Base-by-base conservation (phyloP, 2,888 invertebrate species). In the Timema cristinae region DNA sequence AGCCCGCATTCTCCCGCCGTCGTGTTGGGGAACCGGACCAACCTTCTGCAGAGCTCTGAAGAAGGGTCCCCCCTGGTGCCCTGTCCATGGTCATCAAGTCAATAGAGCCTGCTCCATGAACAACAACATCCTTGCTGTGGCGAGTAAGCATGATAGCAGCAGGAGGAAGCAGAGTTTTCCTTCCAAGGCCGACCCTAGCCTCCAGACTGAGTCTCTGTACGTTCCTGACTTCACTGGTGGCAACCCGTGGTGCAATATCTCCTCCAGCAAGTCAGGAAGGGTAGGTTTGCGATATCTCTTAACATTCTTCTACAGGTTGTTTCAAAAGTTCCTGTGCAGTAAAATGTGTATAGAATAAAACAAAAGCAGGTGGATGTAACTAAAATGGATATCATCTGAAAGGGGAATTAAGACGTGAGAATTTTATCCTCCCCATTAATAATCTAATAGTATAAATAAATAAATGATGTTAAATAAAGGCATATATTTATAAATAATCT, bases 111-210 rank as follows among this genome's bases (percentile, higher is more conserved):
- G n/a, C 59, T 16, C 52, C 66, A 10, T 52, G 13, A 16, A 69
- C 70, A 59, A 68, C 54, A 49, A 48, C 50, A 47, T 15, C 68
- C 32, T 4, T 4, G 4, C 32, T 32, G 32, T 32, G 7, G 6
- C 63, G 5, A 50, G 11, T n/a, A 72, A 72, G 59, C 67, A 85
- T 73, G 86, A 87, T 72, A 88, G 89, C 67, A 91, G 90, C 75
- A 87, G 93, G 75, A 86, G 93, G 82, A 93, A 93, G 83, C 93
- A 93, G 81, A 91, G 91, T 80, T 93, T 89, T 81, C 93, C 93
- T 2, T 51, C 72, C 52, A 73, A 68, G 66, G 67, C 74, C 47
- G 73, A 59, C 48, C 63, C 68, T 47, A 50, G 68, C 9, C 49
- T 51, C 16, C 69, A 51, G 47, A 49, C 59, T 13, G 49, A 50